Evolutionary conservation across 2,113 vertebrate genomes (phyloP).

Genomic region (Varanus salvator): DNA sequence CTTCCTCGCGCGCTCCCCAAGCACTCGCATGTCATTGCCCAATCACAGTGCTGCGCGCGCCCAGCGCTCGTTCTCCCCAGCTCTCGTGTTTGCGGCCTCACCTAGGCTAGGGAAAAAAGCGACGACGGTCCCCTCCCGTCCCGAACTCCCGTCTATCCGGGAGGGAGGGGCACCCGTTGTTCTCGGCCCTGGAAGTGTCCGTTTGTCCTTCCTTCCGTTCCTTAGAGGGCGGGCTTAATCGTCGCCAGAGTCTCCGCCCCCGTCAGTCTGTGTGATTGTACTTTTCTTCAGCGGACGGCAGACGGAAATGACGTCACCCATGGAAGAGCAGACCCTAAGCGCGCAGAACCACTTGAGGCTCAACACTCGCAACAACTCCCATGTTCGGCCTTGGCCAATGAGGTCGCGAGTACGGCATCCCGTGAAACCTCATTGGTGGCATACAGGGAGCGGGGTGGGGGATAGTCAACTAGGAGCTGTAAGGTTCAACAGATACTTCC

Average conservation of each 20-base stretch:
- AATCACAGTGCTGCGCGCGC: conserved; percentile 5
- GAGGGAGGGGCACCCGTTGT: conserved; percentile 36
- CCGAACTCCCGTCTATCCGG: conserved; percentile 30
- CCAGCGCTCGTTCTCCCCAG: neutral
- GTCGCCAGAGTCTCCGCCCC: conserved; percentile 21
- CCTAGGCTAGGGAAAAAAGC: neutral
- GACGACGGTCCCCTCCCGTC: neutral
- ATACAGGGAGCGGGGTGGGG: neutral
- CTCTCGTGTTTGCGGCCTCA: conserved; percentile 7
- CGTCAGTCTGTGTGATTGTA: neutral
- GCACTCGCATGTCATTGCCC: conserved; percentile 12
- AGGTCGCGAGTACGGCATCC: neutral
- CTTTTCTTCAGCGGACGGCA: neutral
- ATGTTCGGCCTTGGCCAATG: neutral
- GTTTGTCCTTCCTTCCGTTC: conserved; percentile 28
- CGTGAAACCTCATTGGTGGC: neutral
- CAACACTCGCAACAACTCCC: neutral
- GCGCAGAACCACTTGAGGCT: neutral
- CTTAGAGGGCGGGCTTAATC: conserved; percentile 18
- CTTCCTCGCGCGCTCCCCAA: conserved; percentile 9
- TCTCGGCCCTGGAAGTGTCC: neutral
- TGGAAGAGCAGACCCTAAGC: rapidly evolving
- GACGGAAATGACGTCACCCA: conserved; percentile 29
- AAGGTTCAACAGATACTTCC: neutral
- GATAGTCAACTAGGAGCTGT: neutral